Percentiles rank a stretch among this genome's conserved stretches.
Evolutionary conservation across 2,797 vertebrate genomes (phyloP).

Genomic region (Falco novaeseelandiae): DNA sequence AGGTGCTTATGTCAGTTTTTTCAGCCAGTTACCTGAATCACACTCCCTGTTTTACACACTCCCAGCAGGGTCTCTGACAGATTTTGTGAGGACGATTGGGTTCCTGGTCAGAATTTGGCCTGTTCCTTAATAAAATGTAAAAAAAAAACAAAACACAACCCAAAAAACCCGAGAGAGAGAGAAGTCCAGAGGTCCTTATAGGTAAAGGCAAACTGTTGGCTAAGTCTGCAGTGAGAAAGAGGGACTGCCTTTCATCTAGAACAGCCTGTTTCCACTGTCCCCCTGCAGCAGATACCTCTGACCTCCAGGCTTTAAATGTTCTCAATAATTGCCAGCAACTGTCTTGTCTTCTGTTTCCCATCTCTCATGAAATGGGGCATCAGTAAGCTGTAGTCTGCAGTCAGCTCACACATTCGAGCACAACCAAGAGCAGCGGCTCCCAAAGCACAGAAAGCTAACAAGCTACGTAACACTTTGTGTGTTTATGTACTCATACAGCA

Average conservation of each 20-base stretch:
- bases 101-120: neutral
- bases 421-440: neutral
- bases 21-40: neutral
- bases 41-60: neutral
- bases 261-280: neutral
- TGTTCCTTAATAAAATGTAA: neutral
- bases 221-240: neutral
- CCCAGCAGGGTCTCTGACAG: neutral
- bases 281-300: neutral
- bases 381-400: neutral
- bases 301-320: neutral
- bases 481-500: accelerated
- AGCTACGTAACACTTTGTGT: neutral
- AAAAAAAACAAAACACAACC: neutral
- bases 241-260: neutral
- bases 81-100: neutral
- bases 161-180: neutral
- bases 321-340: neutral
- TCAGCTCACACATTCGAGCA: neutral
- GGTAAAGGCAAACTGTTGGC: neutral
- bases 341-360: neutral
- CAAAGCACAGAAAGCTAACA: accelerated
- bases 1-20: neutral
- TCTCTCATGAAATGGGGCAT: neutral
- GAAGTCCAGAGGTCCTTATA: neutral